These are phyloP conservation scores for Diaphora mendica DNA, from an alignment of 2,888 invertebrate genomes.

Conservation along the genomic window DNA sequence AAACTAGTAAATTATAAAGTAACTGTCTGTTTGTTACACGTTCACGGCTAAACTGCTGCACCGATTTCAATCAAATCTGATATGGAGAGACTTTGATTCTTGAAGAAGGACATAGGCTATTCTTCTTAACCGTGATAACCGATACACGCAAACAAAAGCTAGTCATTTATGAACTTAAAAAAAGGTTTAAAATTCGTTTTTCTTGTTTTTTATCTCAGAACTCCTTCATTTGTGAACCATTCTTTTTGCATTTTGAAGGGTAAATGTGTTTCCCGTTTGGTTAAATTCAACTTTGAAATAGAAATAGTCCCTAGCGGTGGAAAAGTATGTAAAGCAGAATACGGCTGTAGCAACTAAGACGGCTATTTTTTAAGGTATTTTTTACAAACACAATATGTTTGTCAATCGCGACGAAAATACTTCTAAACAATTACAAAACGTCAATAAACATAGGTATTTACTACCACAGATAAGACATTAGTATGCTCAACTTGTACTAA, in stretches of 20 bases:
- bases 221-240: background rate
- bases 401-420: slow-evolving; percentile 1
- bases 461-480: slow-evolving; percentile 41
- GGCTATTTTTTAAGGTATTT: too few species aligned
- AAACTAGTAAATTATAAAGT: too few species aligned
- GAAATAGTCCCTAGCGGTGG: background rate
- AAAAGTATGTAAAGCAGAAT: background rate
- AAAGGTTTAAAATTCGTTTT: background rate
- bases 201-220: background rate
- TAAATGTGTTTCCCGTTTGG: background rate
- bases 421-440: slow-evolving; percentile 13
- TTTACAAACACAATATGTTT: background rate
- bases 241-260: background rate
- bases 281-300: background rate
- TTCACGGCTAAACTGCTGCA: too few species aligned
- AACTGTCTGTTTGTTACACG: too few species aligned
- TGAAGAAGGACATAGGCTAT: too few species aligned
- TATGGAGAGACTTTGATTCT: too few species aligned
- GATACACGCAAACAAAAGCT: too few species aligned
- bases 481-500: slow-evolving; percentile 52
- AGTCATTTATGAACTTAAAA: too few species aligned
- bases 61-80: too few species aligned
- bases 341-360: background rate
- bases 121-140: too few species aligned
- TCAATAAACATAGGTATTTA: slow-evolving; percentile 36